Evolutionary conservation across 2,888 invertebrate species (phyloP).

Genomic region (Hypena proboscidalis): DNA sequence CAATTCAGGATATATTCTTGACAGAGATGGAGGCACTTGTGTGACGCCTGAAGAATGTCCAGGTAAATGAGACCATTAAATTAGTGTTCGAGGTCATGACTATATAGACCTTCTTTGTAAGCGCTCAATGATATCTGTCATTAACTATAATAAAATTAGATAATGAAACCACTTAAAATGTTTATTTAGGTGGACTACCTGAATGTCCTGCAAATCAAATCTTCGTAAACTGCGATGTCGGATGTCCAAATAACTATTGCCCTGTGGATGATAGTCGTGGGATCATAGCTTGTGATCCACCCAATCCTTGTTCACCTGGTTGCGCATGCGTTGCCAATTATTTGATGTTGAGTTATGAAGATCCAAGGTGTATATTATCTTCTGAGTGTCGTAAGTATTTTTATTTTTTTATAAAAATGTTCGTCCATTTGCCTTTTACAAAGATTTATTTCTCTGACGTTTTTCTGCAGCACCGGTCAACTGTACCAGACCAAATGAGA

Average conservation of each 20-base stretch:
- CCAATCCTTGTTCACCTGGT: conserved; percentile 55
- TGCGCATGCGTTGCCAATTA: conserved; percentile 54
- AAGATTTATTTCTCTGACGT: background rate
- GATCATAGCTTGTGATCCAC: conserved; percentile 43
- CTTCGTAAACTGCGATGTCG: conserved; percentile 46
- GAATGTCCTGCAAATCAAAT: conserved; percentile 41
- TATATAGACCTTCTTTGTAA: too few relatives aligned
- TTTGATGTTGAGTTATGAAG: conserved; percentile 21
- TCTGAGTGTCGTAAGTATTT: conserved; percentile 50
- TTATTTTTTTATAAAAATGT: background rate
- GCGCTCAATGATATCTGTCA: too few relatives aligned
- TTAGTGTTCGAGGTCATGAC: too few relatives aligned
- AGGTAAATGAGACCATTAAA: too few relatives aligned
- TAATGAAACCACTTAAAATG: too few relatives aligned
- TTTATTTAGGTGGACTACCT: background rate
- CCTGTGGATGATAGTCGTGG: conserved; percentile 46
- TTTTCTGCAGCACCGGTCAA: conserved; percentile 51
- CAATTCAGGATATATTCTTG: conserved; percentile 1
- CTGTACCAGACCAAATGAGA: conserved; percentile 54
- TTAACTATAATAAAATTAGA: too few relatives aligned
- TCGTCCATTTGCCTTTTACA: background rate
- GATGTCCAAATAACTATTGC: conserved; percentile 52
- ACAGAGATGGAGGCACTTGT: conserved; percentile 1
- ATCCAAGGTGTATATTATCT: conserved; percentile 15
- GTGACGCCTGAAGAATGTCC: conserved; percentile 2